Base-by-base conservation (phyloP, 2,113 vertebrate species). In the Scophthalmus maximus region DNA sequence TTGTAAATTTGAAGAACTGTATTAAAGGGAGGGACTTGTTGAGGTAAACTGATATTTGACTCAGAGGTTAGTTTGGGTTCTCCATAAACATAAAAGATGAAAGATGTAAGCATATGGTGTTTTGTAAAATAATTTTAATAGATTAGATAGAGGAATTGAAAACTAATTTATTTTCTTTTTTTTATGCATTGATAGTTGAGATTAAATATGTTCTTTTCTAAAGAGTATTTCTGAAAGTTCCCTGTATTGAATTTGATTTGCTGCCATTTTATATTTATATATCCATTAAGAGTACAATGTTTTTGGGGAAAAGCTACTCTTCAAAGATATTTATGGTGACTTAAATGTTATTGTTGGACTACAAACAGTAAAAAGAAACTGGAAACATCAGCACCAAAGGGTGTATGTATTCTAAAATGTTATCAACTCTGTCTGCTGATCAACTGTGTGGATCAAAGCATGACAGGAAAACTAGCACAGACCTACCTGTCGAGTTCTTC, bases 401-500 rank as follows among this genome's bases (percentile, higher is more conserved):
- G 17, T n/a, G n/a, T 3, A 5, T 44, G 18, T n/a, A 49, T 23
- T 49, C 42, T 14, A 5, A 23, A 2, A 20, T 8, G 10, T 20
- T 4, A 44, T 5, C 17, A 46, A 23, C 46, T n/a, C n/a, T 23
- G 46, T 20, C 44, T 25, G 5, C 49, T 26, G 23, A 15, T 50
- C 6, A 4, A 20, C 6, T 20, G 17, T 8, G 3, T 60, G 14
- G 22, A 53, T 34, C 25, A 58, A 17, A 51, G 10, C n/a, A 23
- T 67, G 49, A 8, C 49, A 5, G 1, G 3, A 22, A 10, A 27
- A 34, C 17, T 29, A 10, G 20, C 32, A 11, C 34, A 18, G 26
- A 56, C 89, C 89, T 90, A 97, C 96, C 95, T 95, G 89, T 97
- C 95, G 67, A 98, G 88, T 78, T 95, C 92, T 62, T 94, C 89